Conservation (phyloP, 2,113 vertebrate genomes). For the Cinclus mexicanus region DNA sequence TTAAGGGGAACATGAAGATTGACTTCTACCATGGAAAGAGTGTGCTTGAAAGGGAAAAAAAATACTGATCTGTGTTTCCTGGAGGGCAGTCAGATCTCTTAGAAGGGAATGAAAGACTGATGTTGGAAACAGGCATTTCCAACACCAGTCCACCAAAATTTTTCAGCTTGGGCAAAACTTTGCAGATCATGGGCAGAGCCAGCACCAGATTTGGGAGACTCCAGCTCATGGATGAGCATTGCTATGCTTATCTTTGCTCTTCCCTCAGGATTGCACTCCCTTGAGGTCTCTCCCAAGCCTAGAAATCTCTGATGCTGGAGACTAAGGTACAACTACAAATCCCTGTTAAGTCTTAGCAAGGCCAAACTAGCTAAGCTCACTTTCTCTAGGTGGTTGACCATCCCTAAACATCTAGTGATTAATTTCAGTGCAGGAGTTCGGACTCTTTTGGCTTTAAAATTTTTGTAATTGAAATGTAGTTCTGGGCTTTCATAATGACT, state of each 20-base stretch:
- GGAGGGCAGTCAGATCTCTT: neutral
- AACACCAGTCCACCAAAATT: neutral
- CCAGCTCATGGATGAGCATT: neutral
- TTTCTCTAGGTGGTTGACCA: neutral
- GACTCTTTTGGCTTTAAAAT: neutral
- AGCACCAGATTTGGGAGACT: neutral
- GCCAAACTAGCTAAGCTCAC: neutral
- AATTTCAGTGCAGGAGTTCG: neutral
- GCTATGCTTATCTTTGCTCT: neutral
- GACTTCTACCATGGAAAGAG: neutral
- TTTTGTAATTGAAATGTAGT: neutral
- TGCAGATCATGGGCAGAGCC: neutral
- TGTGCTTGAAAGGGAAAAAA: neutral
- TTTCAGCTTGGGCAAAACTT: neutral
- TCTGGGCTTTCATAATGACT: neutral
- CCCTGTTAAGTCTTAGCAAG: neutral
- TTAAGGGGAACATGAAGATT: neutral
- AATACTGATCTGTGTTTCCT: neutral
- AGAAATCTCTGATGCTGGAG: neutral
- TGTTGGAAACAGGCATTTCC: neutral
- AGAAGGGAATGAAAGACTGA: neutral
- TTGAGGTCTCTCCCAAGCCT: neutral
- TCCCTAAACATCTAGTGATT: neutral
- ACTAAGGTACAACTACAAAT: neutral
- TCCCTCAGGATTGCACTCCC: neutral